A percentile compares a stretch with the other conserved stretches of the same genome.
phyloP scores from a whole-genome alignment of 2,113 vertebrate genomes.

The Odontesthes bonariensis region DNA sequence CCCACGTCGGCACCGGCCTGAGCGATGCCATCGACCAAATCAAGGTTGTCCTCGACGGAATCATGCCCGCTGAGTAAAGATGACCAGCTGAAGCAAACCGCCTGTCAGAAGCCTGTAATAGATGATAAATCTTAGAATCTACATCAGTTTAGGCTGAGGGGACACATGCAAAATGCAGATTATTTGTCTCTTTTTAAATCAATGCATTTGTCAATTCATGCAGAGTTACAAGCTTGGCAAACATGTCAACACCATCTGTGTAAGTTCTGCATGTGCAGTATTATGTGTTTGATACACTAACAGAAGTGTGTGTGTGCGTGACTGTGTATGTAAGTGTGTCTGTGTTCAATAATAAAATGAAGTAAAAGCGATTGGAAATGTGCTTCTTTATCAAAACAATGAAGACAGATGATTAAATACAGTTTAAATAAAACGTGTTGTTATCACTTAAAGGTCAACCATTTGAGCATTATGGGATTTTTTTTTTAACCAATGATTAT shows the following conservation, averaged over 20 bases:
- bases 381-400: slow-evolving; percentile 15
- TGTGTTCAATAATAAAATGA: slow-evolving; percentile 80
- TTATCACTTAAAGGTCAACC: background rate
- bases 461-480: background rate
- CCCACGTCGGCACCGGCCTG: slow-evolving; percentile 55
- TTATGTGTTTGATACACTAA: slow-evolving; percentile 74
- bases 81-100: slow-evolving; percentile 8
- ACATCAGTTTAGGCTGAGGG: slow-evolving; percentile 45
- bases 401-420: background rate
- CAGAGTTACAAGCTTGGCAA: slow-evolving; percentile 42
- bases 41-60: slow-evolving; percentile 65
- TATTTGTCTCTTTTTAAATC: slow-evolving; percentile 42
- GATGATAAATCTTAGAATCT: slow-evolving; percentile 54
- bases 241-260: slow-evolving; percentile 46
- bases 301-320: slow-evolving; percentile 57
- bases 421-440: background rate
- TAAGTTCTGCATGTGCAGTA: slow-evolving; percentile 75
- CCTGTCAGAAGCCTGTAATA: slow-evolving; percentile 29
- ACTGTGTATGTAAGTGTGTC: slow-evolving; percentile 59
- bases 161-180: slow-evolving; percentile 61
- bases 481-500: background rate
- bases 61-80: slow-evolving; percentile 65
- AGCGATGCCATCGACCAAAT: slow-evolving; percentile 45
- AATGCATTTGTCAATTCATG: slow-evolving; percentile 35
- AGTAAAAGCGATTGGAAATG: slow-evolving; percentile 42